Evolutionary conservation across 2,888 invertebrate genomes (phyloP), one percentile per base, ranked within the genome.

Genomic region (Parochlus steinenii): DNA sequence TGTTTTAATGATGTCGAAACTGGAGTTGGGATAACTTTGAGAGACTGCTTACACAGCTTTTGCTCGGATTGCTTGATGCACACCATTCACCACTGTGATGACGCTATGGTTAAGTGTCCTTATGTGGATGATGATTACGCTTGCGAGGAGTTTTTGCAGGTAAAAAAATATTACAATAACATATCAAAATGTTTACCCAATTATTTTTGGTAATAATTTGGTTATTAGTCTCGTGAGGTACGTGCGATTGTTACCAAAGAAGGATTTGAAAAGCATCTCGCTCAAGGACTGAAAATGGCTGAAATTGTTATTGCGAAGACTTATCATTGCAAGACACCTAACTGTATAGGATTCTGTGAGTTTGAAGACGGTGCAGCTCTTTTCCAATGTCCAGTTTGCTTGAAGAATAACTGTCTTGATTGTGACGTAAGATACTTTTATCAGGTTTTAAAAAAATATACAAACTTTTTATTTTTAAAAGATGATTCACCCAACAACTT

Each of bases 311-410:
- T 78, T 26, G 73, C 76, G 22, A 70, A 74, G 45, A 74, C 86
- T 8, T 89, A 86, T 57, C 89, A 89, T 52, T 90, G 90, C 55
- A 85, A 86, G 54, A 85, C 86, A 1, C 73, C 78, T 0, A 82
- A 90, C 57, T 90, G 90, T 52, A 67, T 65, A 29, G 87, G 87
- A 3, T 90, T 87, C 85, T 87, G 87, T 48, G 72, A 85, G 42
- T 83, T 77, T 51, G 87, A 87, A 45, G 83, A 86, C 44, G 78
- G 80, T 43, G 83, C 85, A 29, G 78, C 78, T 52, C 64, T n/a
- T 11, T 36, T 36, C 30, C 14, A 68, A 22, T 90, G 90, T 51
- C 83, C 85, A 1, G 81, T 85, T 18, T 90, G 90, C 55, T 64
- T 66, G 41, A 68, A 64, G 39, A 68, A 65, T 34, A 90, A 87